These are phyloP conservation scores for Acrocephalus kingi DNA, from an alignment of 2,113 vertebrate species.

Conservation along the genomic window DNA sequence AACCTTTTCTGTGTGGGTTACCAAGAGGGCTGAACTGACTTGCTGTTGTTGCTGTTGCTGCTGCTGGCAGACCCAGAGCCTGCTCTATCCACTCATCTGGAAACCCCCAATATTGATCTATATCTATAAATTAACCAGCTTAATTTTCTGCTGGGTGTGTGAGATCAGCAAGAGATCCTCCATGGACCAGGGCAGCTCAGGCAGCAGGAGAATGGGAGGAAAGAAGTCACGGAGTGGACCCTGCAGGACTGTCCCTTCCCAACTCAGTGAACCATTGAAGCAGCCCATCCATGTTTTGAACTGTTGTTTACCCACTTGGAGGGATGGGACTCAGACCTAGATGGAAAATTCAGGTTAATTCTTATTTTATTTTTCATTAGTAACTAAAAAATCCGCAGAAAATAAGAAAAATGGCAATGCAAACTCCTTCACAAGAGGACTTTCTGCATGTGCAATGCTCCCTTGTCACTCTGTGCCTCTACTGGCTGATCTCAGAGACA, in stretches of 20 bases:
- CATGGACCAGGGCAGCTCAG: background rate
- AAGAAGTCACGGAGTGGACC: background rate
- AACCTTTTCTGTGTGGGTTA: background rate
- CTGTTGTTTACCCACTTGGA: background rate
- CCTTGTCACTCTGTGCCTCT: background rate
- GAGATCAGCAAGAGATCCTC: background rate
- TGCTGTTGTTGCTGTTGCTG: background rate
- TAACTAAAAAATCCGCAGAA: background rate
- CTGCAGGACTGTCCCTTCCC: background rate
- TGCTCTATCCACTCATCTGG: rapidly evolving
- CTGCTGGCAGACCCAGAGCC: background rate
- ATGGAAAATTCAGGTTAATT: background rate
- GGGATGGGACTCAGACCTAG: background rate
- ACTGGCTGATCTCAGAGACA: background rate
- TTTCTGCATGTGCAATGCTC: background rate
- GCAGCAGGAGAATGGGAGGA: background rate
- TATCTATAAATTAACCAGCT: background rate
- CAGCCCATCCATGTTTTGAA: background rate
- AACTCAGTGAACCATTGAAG: background rate
- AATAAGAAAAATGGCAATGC: background rate
- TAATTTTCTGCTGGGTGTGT: background rate
- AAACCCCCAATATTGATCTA: background rate
- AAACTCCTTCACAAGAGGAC: background rate
- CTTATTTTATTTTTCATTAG: background rate
- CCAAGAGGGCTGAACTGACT: background rate